Percentiles rank a stretch among this genome's conserved stretches.
Conservation (phyloP, 2,888 invertebrate genomes). For the Mythimna impura region DNA sequence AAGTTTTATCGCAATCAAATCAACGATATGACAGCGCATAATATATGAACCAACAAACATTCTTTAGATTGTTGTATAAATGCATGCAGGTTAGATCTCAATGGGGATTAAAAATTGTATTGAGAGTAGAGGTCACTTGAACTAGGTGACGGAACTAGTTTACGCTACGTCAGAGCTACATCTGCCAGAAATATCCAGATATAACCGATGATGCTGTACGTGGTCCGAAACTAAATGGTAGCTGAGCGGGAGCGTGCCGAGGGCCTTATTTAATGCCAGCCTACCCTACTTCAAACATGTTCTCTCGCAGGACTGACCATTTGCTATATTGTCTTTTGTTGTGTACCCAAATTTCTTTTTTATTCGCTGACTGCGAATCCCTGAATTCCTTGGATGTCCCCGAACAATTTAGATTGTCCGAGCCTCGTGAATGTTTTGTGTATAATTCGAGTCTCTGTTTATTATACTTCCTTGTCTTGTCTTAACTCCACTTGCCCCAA, state of each 20-base stretch:
- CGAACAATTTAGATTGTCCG: conserved; percentile 52
- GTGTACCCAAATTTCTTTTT: conserved; percentile 61
- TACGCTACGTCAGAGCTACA: background rate
- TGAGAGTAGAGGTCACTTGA: background rate
- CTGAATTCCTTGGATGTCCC: conserved; percentile 50
- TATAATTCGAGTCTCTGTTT: conserved; percentile 50
- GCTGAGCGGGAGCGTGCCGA: conserved; percentile 50
- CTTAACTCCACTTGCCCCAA: conserved; percentile 4
- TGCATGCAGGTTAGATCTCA: background rate
- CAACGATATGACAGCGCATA: too few relatives aligned
- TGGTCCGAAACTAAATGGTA: conserved; percentile 63
- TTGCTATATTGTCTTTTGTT: conserved; percentile 61
- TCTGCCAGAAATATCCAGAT: conserved; percentile 48
- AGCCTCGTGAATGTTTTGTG: conserved; percentile 46
- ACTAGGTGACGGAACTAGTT: too few relatives aligned
- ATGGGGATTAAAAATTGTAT: background rate
- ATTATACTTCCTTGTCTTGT: conserved; percentile 45
- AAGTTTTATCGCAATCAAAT: too few relatives aligned
- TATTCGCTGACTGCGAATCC: conserved; percentile 54
- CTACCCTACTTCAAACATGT: conserved; percentile 49
- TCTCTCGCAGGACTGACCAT: conserved; percentile 58
- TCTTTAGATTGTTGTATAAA: background rate
- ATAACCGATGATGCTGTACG: conserved; percentile 62
- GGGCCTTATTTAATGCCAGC: conserved; percentile 43
- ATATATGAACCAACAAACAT: background rate